These are phyloP conservation scores for Magallana nippona DNA, from an alignment of 2,888 invertebrate species.

Conservation along the genomic window DNA sequence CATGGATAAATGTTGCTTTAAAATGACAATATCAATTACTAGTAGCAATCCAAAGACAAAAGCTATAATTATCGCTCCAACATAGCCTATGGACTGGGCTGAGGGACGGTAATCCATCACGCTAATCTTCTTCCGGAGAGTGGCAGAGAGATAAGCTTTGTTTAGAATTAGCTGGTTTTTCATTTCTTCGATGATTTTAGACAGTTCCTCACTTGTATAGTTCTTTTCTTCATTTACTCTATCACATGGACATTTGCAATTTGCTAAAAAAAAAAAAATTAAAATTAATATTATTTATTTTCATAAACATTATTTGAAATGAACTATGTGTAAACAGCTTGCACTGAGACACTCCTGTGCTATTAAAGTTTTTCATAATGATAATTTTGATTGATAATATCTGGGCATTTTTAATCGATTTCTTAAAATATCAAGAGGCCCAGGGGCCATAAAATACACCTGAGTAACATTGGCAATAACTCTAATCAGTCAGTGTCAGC, in stretches of 20 bases:
- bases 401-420: too few species aligned
- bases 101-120: conserved; percentile 26
- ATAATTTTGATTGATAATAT: too few species aligned
- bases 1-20: neutral
- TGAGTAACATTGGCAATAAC: too few species aligned
- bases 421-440: too few species aligned
- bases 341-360: too few species aligned
- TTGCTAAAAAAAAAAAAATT: neutral
- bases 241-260: conserved; percentile 26
- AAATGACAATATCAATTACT: neutral
- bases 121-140: conserved; percentile 4
- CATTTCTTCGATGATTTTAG: neutral
- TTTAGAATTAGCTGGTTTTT: conserved; percentile 2
- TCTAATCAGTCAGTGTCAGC: too few species aligned
- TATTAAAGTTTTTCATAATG: too few species aligned
- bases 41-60: neutral
- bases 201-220: conserved; percentile 29
- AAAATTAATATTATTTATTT: too few species aligned
- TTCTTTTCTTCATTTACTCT: conserved; percentile 15
- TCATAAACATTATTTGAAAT: too few species aligned
- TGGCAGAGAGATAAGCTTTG: neutral
- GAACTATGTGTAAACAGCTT: too few species aligned
- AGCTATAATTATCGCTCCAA: neutral
- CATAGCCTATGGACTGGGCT: neutral
- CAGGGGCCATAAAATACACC: too few species aligned